Evolutionary conservation across 2,888 invertebrate species (phyloP).

Genomic region (Vanessa cardui): DNA sequence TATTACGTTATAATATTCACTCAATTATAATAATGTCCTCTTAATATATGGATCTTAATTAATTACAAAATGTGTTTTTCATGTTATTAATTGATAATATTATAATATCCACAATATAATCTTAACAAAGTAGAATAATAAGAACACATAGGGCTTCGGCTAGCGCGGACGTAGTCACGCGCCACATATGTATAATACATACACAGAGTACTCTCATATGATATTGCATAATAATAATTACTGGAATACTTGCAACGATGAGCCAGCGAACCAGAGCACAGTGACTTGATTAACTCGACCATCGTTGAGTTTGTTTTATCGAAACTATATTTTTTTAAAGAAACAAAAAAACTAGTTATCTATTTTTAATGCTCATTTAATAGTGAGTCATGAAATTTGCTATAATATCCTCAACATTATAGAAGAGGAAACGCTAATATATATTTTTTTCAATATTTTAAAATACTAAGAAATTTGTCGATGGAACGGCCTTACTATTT

Average conservation of each 20-base stretch:
- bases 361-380: too few relatives aligned
- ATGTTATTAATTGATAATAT: too few relatives aligned
- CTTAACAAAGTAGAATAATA: neutral
- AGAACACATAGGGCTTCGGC: constrained; percentile 1
- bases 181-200: neutral
- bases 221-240: constrained; percentile 28
- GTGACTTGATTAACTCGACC: constrained; percentile 5
- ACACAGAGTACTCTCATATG: constrained; percentile 2
- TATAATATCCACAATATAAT: too few relatives aligned
- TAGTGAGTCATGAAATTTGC: too few relatives aligned
- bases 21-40: too few relatives aligned
- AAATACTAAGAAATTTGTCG: neutral
- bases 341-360: neutral
- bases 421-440: too few relatives aligned
- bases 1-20: too few relatives aligned
- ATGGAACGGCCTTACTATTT: neutral
- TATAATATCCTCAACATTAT: too few relatives aligned
- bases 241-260: constrained; percentile 25
- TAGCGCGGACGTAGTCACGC: neutral
- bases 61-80: too few relatives aligned
- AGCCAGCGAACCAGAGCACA: constrained; percentile 18
- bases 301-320: neutral
- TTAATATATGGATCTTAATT: too few relatives aligned
- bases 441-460: too few relatives aligned
- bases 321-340: neutral